Base-by-base conservation (phyloP, 2,888 invertebrate species). In the Digitonthophagus gazella region DNA sequence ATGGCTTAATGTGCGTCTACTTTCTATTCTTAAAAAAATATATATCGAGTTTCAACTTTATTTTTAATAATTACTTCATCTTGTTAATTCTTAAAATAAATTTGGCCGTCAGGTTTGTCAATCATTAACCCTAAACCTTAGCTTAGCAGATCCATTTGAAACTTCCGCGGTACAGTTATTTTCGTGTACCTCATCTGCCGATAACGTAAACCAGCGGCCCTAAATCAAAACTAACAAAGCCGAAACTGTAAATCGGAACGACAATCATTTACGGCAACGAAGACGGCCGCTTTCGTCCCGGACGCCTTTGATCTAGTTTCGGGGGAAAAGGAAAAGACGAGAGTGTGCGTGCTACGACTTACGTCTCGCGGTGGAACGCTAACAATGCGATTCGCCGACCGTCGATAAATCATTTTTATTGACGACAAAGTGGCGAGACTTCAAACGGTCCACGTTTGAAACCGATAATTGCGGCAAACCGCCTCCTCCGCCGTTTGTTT, bases 361-460 rank as follows among this genome's bases (percentile, higher is more conserved):
- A 44, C 28, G 28, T 44, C 28, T 44, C 28, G 28, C 6, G 8
- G 18, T 18, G 19, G 19, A 61, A 6, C 61, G 61, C 61, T 18
- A 61, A 61, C 61, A 61, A 61, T 61, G 28, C 28, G 28, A 44
- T 44, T 44, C 20, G 19, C 61, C 19, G 14, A 61, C 61, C 16
- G 61, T 18, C 19, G 14, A 61, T 61, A 61, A 61, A 61, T 61
- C 20, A 61, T 61, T 16, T 61, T 61, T 61, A 61, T 61, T 18
- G 61, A 18, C 61, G 18, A 18, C 61, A 14, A 61, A 61, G 61
- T 18, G 16, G 61, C 20, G 18, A 18, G 61, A 61, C 61, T 19
- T 61, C 61, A 61, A 61, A 58, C 18, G 61, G 18, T 15, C 18
- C 5, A 3, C 61, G 15, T 61, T 20, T 61, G 16, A 61, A 18